Conservation (phyloP, 2,888 invertebrate species). For the Bugulina stolonifera region DNA sequence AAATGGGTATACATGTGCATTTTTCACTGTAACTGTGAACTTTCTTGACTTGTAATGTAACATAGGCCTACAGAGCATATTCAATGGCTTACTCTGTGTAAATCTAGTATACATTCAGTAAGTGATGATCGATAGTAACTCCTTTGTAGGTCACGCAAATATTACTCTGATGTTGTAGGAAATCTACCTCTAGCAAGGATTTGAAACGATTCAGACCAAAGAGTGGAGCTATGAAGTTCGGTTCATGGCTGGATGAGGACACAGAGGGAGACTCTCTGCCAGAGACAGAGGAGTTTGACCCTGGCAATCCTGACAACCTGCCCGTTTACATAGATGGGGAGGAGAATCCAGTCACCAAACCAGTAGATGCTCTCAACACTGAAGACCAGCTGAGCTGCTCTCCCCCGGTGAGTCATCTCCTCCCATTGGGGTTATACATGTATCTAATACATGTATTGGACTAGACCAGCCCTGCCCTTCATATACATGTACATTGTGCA, state of each 20-base stretch:
- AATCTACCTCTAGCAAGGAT: conserved; percentile 7
- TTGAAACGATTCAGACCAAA: neutral
- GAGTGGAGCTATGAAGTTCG: neutral
- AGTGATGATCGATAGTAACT: too few relatives aligned
- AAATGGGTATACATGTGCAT: too few relatives aligned
- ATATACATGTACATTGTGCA: too few relatives aligned
- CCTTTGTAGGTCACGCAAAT: too few relatives aligned
- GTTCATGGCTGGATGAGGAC: neutral
- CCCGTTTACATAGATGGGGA: neutral
- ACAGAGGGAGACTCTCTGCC: neutral
- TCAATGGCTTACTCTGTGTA: too few relatives aligned
- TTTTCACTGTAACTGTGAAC: too few relatives aligned
- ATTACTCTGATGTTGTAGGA: conserved; percentile 1
- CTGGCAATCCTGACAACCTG: neutral
- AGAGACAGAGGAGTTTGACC: neutral
- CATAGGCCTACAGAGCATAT: too few relatives aligned
- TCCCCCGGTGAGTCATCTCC: neutral
- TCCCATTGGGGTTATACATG: too few relatives aligned
- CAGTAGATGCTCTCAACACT: neutral
- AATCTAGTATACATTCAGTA: too few relatives aligned
- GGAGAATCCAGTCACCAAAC: neutral
- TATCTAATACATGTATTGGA: too few relatives aligned
- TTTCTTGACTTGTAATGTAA: too few relatives aligned
- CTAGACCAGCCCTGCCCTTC: too few relatives aligned
- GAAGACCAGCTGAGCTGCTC: neutral